A percentile compares a stretch with the other conserved stretches of the same genome.
Evolutionary conservation across 2,113 vertebrate species (phyloP).

Genomic region (Calcarius ornatus): DNA sequence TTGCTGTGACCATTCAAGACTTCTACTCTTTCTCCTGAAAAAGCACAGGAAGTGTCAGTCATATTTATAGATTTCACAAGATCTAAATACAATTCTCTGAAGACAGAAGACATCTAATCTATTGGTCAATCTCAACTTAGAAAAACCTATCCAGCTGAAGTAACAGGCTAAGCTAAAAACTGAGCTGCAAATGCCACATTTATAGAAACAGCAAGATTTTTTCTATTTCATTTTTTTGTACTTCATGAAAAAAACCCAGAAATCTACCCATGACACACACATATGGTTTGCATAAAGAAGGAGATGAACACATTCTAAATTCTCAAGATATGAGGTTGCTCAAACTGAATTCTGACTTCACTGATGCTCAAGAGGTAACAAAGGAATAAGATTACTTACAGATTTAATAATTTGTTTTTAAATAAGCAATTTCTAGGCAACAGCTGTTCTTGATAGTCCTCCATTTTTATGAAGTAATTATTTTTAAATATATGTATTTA

Average conservation of each 20-base stretch:
- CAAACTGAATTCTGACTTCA: background rate
- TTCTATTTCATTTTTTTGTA: background rate
- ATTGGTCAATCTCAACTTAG: background rate
- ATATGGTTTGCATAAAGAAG: background rate
- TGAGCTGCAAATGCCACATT: background rate
- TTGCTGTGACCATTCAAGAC: background rate
- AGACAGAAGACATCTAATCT: background rate
- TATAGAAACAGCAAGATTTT: background rate
- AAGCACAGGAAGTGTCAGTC: background rate
- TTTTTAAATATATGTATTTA: background rate
- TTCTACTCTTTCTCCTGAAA: background rate
- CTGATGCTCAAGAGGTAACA: background rate
- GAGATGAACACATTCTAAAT: background rate
- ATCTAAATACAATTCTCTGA: background rate
- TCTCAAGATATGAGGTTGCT: background rate
- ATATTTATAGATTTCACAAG: background rate
- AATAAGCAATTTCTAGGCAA: background rate
- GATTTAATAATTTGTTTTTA: background rate
- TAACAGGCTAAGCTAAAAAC: background rate
- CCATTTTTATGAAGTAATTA: background rate
- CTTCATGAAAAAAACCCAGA: background rate
- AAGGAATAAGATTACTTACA: background rate
- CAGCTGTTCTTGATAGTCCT: background rate
- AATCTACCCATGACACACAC: background rate
- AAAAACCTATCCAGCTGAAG: background rate